Conservation (phyloP, 2,113 vertebrate genomes). For the Microtus richardsoni region DNA sequence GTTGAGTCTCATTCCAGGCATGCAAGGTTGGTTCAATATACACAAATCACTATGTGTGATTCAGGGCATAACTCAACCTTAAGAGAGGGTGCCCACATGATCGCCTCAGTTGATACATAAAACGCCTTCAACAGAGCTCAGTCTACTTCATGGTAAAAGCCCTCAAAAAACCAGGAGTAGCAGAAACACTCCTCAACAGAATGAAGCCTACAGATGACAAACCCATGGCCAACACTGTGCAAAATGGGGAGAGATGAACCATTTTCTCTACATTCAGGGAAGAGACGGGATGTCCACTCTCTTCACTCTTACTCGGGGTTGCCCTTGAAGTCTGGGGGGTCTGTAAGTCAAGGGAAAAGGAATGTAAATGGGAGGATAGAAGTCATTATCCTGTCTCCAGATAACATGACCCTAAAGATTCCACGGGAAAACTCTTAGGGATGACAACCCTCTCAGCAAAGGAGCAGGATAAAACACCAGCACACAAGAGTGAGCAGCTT, state of each 20-base stretch:
- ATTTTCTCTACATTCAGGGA: background rate
- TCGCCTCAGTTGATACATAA: background rate
- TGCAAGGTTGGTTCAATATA: background rate
- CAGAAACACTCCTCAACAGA: background rate
- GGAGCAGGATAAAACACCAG: background rate
- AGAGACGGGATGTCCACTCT: background rate
- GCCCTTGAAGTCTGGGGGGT: background rate
- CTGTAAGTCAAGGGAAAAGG: background rate
- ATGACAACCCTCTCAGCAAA: background rate
- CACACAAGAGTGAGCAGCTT: background rate
- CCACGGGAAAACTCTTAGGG: background rate
- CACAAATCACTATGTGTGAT: background rate
- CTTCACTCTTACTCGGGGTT: background rate
- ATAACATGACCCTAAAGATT: background rate
- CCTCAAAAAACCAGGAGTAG: background rate
- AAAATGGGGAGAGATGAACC: background rate
- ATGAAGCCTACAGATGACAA: background rate
- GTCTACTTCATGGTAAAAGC: background rate
- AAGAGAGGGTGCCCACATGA: background rate
- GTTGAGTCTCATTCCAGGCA: background rate
- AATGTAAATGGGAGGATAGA: background rate
- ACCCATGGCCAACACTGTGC: background rate
- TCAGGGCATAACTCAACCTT: background rate
- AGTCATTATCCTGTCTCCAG: background rate
- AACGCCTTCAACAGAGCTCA: background rate